Evolutionary conservation across 2,113 vertebrate genomes (phyloP).

Genomic region (Callocephalon fimbriatum): DNA sequence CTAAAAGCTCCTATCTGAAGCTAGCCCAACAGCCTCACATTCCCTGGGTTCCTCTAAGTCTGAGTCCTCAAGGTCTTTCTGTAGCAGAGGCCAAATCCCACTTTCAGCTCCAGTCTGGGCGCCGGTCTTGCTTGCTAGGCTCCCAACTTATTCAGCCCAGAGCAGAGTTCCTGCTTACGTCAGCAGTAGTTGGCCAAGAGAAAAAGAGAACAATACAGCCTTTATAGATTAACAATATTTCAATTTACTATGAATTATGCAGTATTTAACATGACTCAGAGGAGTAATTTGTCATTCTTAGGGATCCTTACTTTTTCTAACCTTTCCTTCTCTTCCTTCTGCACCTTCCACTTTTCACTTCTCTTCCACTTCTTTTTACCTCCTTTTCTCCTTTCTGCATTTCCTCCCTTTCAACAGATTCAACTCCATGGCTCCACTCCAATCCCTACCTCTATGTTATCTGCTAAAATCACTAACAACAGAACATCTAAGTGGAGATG

Average conservation of each 20-base stretch:
- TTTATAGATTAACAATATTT: slow-evolving; percentile 44
- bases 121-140: not conserved
- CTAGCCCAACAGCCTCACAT: not conserved
- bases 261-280: not conserved
- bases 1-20: not conserved
- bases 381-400: not conserved
- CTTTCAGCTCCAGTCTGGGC: not conserved
- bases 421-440: not conserved
- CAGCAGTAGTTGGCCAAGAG: slow-evolving; percentile 17
- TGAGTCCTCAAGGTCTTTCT: not conserved
- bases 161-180: slow-evolving; percentile 13
- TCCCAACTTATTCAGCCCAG: not conserved
- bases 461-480: not conserved
- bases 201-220: slow-evolving; percentile 44
- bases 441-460: not conserved
- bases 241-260: slow-evolving; percentile 27
- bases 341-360: not conserved
- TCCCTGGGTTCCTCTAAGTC: not conserved
- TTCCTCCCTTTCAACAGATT: not conserved
- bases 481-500: not conserved
- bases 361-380: not conserved
- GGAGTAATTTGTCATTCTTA: slow-evolving; percentile 12
- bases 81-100: slow-evolving; percentile 19
- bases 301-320: not conserved
- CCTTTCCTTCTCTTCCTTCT: not conserved